Conservation (phyloP, 2,797 vertebrate species). For the Ctenosaura bakeri region DNA sequence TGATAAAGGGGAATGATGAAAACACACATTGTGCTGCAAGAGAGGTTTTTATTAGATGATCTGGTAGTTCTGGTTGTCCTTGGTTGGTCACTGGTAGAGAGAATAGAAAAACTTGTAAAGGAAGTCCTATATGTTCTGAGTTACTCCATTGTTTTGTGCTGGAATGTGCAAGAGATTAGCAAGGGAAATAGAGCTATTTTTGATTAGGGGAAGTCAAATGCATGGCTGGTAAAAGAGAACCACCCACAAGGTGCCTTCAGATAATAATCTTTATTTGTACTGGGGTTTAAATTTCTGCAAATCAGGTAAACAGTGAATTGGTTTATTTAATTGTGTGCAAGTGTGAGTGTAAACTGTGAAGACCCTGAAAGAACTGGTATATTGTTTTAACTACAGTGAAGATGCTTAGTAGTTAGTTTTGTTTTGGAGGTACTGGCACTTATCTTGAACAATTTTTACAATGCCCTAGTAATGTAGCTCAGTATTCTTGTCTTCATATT, state of each 20-base stretch:
- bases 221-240: constrained; percentile 40
- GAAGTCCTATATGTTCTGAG: constrained; percentile 41
- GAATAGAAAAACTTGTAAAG: constrained; percentile 40
- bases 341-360: constrained; percentile 53
- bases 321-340: constrained; percentile 1
- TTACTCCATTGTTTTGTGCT: constrained; percentile 22
- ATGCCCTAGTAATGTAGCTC: neutral
- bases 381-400: constrained; percentile 46
- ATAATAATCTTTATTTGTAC: neutral
- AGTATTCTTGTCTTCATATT: neutral
- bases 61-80: constrained; percentile 22
- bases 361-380: constrained; percentile 77
- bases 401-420: neutral
- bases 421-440: constrained; percentile 49
- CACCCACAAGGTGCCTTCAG: neutral
- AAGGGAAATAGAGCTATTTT: constrained; percentile 55
- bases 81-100: constrained; percentile 30
- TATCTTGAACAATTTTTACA: neutral
- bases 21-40: constrained; percentile 29
- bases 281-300: neutral
- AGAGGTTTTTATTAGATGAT: constrained; percentile 10
- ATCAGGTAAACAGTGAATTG: neutral
- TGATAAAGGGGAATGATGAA: constrained; percentile 31
- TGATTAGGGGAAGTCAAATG: constrained; percentile 61
- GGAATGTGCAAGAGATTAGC: constrained; percentile 40